These are phyloP conservation scores for Pangasius sanitwongsei DNA, from an alignment of 2,797 vertebrate genomes.

Conservation along the genomic window DNA sequence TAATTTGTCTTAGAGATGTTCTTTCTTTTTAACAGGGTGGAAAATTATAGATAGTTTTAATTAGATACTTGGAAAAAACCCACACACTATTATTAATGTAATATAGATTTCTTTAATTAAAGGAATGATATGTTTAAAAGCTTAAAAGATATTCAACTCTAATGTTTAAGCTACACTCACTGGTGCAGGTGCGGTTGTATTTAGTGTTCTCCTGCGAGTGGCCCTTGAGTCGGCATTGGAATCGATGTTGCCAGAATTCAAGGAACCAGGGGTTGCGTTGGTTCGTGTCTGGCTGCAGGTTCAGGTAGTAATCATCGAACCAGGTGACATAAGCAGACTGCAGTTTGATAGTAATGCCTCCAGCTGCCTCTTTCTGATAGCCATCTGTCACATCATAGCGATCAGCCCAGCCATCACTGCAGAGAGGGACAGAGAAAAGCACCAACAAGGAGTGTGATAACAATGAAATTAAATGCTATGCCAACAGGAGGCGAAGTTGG, in stretches of 20 bases:
- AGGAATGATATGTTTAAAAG: background rate
- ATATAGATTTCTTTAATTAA: background rate
- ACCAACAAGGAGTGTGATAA: background rate
- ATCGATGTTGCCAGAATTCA: slow-evolving; percentile 98
- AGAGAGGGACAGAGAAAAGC: background rate
- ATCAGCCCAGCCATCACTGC: slow-evolving; percentile 98
- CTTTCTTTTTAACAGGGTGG: background rate
- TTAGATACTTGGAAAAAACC: background rate
- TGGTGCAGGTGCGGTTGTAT: slow-evolving; percentile 92
- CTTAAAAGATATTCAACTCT: background rate
- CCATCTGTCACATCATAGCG: slow-evolving; percentile 95
- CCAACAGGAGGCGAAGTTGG: background rate
- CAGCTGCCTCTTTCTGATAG: slow-evolving; percentile 90
- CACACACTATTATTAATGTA: background rate
- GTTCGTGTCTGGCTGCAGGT: slow-evolving; percentile 90
- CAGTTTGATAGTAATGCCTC: slow-evolving; percentile 98
- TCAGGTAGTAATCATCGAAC: slow-evolving; percentile 97
- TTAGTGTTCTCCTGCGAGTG: slow-evolving; percentile 85
- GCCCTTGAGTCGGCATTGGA: slow-evolving; percentile 90
- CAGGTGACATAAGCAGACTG: slow-evolving; percentile 95
- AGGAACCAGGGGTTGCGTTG: slow-evolving; percentile 96
- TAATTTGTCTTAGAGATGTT: background rate
- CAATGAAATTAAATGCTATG: background rate
- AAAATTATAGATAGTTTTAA: background rate
- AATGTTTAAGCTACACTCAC: slow-evolving; percentile 74